Evolutionary conservation across 2,113 vertebrate species (phyloP), one percentile per base, ranked within the genome.

Genomic region (Atherinomorus stipes): DNA sequence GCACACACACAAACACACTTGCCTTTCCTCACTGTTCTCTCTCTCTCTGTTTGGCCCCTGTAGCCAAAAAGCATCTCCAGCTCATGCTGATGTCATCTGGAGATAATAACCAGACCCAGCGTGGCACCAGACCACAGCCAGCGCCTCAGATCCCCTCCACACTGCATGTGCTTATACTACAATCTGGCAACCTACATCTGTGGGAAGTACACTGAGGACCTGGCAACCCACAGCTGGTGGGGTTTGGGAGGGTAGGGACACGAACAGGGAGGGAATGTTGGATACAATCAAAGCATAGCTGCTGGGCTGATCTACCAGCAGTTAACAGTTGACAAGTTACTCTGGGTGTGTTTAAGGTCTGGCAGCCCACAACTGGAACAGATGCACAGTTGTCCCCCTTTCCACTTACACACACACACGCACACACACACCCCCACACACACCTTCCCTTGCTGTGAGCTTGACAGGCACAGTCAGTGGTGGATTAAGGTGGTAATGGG

Each of bases 41-140:
- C 64, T 75, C 71, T 78, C 21, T 67, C 64, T 79, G 59, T 66
- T 58, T 31, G 5, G 79, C 76, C 87, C 90, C 88, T 68, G 65
- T 90, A 85, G 89, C 85, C 88, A 90, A 88, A 89, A 76, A 89
- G 89, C 91, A 92, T 91, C 91, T 93, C 91, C 91, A 90, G 87
- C 82, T 88, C 91, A 88, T 83, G 88, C 91, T 92, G 90, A 91
- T 90, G 91, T 92, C 93, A 93, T 92, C 90, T 92, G 93, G 90
- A 93, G 89, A 87, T 92, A 90, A 93, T 92, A 92, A 92, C 83
- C 71, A 69, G 80, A 72, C 90, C 85, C 91, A 91, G 92, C 80
- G 12, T 91, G 91, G 86, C 85, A 87, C 70, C 60, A 59, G 76
- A 68, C 84, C 86, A 86, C 80, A 86, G 84, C 69, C 86, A 87